phyloP scores from a whole-genome alignment of 2,888 invertebrate species.

The Epinotia brunnichana region DNA sequence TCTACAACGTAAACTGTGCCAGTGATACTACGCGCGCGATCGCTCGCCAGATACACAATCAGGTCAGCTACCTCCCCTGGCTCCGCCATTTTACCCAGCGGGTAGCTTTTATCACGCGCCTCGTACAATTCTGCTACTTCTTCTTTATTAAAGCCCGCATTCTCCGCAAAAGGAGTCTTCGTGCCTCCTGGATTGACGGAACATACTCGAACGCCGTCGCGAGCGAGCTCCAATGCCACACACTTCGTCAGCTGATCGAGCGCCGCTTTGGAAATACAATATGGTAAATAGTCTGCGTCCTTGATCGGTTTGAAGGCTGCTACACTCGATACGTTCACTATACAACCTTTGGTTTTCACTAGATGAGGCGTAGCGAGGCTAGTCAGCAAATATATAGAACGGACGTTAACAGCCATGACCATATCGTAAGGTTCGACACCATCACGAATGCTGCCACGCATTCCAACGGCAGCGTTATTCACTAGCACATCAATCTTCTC shows the following conservation, averaged over 20 bases:
- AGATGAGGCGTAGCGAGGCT: constrained; percentile 92
- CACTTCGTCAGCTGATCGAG: constrained; percentile 97
- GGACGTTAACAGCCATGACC: constrained; percentile 92
- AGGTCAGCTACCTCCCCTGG: constrained; percentile 93
- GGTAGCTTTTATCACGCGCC: constrained; percentile 90
- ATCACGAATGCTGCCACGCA: constrained; percentile 89
- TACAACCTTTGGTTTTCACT: constrained; percentile 89
- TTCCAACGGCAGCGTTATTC: constrained; percentile 93
- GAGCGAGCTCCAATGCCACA: constrained; percentile 91
- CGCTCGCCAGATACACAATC: constrained; percentile 95
- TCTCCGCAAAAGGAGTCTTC: constrained; percentile 83
- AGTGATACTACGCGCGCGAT: constrained; percentile 94
- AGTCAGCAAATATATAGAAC: constrained; percentile 90
- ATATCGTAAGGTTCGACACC: constrained; percentile 92
- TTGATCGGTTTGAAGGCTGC: constrained; percentile 86
- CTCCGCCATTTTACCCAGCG: constrained; percentile 92
- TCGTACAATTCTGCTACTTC: constrained; percentile 87
- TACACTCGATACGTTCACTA: constrained; percentile 97
- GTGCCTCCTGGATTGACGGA: constrained; percentile 97
- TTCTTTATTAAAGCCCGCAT: constrained; percentile 89
- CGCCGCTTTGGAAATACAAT: constrained; percentile 96
- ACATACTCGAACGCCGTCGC: constrained; percentile 92
- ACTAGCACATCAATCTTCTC: constrained; percentile 89
- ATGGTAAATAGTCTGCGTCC: constrained; percentile 90
- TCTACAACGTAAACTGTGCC: constrained; percentile 85